Evolutionary conservation across 2,797 vertebrate species (phyloP).

Genomic region (Anguilla anguilla): DNA sequence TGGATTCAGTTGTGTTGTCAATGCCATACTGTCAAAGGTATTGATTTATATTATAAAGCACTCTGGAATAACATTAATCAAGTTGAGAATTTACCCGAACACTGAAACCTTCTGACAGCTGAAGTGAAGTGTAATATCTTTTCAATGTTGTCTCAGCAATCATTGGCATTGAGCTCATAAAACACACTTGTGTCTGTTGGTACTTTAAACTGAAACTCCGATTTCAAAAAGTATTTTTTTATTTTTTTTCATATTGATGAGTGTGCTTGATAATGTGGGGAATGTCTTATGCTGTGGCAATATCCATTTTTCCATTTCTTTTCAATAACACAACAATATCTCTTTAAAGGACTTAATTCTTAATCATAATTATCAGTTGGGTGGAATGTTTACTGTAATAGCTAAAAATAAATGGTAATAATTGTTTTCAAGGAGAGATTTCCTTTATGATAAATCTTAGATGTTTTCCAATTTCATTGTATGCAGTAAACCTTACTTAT

Average conservation of each 20-base stretch:
- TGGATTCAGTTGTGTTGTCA: background rate
- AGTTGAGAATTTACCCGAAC: constrained; percentile 4
- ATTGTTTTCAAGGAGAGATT: constrained; percentile 1
- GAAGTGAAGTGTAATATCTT: constrained; percentile 7
- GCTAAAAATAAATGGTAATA: background rate
- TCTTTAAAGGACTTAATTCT: background rate
- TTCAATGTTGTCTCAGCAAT: background rate
- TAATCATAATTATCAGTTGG: background rate
- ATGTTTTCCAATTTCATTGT: background rate
- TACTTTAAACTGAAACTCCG: constrained; percentile 9
- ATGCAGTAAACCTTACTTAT: background rate
- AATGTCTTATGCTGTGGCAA: background rate
- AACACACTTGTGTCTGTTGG: background rate
- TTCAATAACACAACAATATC: background rate
- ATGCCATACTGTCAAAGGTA: constrained; percentile 16
- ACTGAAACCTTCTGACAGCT: background rate
- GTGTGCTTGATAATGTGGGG: background rate
- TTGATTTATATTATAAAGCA: constrained; percentile 21
- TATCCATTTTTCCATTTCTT: background rate
- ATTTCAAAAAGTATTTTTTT: background rate
- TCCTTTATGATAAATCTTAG: background rate
- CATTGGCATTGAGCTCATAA: constrained; percentile 4
- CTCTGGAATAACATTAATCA: constrained; percentile 10
- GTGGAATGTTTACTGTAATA: background rate
- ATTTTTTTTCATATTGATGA: background rate